Base-by-base conservation (phyloP, 2,888 invertebrate species). In the Melipona bicolor region DNA sequence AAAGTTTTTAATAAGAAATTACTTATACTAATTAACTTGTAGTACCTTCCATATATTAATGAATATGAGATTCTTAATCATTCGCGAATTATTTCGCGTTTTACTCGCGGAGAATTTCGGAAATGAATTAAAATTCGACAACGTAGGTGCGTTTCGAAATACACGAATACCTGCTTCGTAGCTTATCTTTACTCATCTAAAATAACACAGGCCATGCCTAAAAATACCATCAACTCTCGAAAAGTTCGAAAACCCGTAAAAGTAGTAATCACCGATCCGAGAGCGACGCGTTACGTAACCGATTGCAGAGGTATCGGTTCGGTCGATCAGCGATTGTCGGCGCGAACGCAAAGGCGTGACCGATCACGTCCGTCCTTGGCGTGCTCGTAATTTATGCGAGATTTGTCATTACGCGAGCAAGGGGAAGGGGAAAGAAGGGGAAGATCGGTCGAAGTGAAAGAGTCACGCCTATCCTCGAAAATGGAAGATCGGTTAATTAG, bases 401-500 rank as follows among this genome's bases (percentile, higher is more conserved):
- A 92, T 92, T 92, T 91, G 91, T 93, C 91, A 91, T 89, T 85
- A 80, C 74, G 62, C 64, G 65, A 24, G 6, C 78, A 43, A 43
- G 43, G 9, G 9, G 9, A 9, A 36, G 50, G 6, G 9, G 21
- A 32, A 24, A 24, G 27, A 1, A 1, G 27, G 27, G 64, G 67
- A 77, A 85, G 80, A 81, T 75, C 69, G 83, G n/a, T 61, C 59
- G 64, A 0, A 54, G 56, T 5, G 43, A 59, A 32, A 52, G 32
- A 85, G 90, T 90, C 89, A 91, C 92, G 91, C 90, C 91, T 91
- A 87, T 88, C 78, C 84, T 83, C 79, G 89, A 83, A 89, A 92
- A 90, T 88, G 89, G 86, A 85, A 81, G 86, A 89, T 88, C 87
- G 81, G 83, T 89, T 92, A 92, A 93, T 93, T 92, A 93, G 91